Evolutionary conservation across 2,888 invertebrate species (phyloP).

Genomic region (Pollenia griseotomentosa): DNA sequence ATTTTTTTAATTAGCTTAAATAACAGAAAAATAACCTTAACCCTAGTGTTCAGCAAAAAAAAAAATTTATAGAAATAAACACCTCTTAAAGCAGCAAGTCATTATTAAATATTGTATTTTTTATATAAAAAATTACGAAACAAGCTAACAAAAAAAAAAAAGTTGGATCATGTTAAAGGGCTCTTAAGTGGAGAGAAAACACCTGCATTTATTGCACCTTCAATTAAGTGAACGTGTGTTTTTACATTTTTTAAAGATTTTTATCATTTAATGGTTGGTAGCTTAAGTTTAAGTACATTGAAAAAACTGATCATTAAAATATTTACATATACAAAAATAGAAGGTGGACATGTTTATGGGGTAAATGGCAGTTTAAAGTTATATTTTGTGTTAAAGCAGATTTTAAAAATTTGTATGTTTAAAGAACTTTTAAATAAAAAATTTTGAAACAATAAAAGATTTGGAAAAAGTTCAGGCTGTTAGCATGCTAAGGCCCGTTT

Average conservation of each 20-base stretch:
- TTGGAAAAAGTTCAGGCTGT: no score
- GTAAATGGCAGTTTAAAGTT: no score
- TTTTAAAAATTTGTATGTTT: no score
- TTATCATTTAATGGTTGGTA: conserved; percentile 20
- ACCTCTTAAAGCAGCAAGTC: neutral
- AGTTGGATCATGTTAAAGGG: conserved; percentile 29
- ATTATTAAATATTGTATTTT: conserved; percentile 1
- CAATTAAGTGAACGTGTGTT: conserved; percentile 42
- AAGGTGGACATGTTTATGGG: no score
- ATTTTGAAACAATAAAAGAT: no score
- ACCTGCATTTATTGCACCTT: conserved; percentile 40
- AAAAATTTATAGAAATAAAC: conserved; percentile 15
- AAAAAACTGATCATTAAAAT: conserved; percentile 6
- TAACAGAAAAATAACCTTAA: neutral
- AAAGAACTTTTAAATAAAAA: no score
- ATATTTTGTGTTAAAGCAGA: no score
- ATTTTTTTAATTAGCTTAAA: conserved; percentile 43
- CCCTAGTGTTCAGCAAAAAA: conserved; percentile 16
- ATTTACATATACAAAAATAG: neutral
- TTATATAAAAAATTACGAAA: conserved; percentile 37
- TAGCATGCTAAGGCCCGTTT: no score
- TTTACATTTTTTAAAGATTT: neutral
- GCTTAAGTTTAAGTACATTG: conserved; percentile 22
- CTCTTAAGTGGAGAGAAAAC: conserved; percentile 5
- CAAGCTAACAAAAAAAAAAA: neutral